Conservation (phyloP, 2,113 vertebrate genomes). For the Corythoichthys haematopterus region DNA sequence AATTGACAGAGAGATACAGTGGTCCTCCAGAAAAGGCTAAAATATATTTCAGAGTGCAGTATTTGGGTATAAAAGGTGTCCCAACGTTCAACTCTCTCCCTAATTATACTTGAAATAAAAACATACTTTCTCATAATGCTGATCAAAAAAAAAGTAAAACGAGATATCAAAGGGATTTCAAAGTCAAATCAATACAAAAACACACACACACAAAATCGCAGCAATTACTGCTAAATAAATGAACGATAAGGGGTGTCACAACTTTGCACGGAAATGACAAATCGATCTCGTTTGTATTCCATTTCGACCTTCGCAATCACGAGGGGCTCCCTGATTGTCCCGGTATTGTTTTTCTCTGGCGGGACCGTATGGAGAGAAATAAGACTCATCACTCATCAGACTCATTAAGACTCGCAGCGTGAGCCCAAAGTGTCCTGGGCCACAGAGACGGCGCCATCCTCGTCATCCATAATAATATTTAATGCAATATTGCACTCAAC, state of each 20-base stretch:
- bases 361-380: conserved; percentile 4
- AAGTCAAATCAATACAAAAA: background rate
- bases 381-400: conserved; percentile 13
- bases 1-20: background rate
- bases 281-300: conserved; percentile 11
- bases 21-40: background rate
- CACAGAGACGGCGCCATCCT: background rate
- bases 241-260: conserved; percentile 3
- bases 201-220: background rate
- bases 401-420: conserved; percentile 3
- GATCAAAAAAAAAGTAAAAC: background rate
- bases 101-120: background rate
- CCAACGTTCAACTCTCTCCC: background rate
- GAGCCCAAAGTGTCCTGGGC: background rate
- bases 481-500: background rate
- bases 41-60: background rate
- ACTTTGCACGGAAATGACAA: conserved; percentile 5
- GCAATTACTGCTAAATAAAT: conserved; percentile 8
- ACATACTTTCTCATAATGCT: background rate
- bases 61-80: background rate
- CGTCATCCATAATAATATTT: background rate
- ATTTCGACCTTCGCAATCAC: conserved; percentile 2
- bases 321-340: conserved; percentile 7
- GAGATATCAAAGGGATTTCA: background rate
- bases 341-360: conserved; percentile 15